Evolutionary conservation across 2,888 invertebrate species (phyloP), one percentile per base, ranked within the genome.

Genomic region (Cephus spinipes): DNA sequence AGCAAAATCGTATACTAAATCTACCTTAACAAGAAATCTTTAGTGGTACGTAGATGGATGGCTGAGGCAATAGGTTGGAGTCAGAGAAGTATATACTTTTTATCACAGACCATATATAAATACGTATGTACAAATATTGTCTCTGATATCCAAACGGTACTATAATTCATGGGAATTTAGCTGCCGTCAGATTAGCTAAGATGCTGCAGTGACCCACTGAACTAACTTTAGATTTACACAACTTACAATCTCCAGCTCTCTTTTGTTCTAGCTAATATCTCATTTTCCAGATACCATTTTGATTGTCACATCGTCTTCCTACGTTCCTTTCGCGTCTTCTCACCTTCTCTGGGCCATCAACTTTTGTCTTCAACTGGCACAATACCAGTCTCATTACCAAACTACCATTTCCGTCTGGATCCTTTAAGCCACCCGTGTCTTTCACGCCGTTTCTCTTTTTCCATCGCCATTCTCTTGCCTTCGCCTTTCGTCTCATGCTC

Each of bases 241-340:
- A 30, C 32, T 30, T 12, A 31, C 55, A 55, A 55, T 55, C 9
- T 74, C 23, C 71, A 68, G 75, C 30, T 23, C 30, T 23, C 78
- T 76, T 78, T 78, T 78, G 78, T 78, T 71, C 75, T 15, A 40
- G 32, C 78, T 71, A 34, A 78, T 76, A 78, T 9, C 73, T 78
- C 78, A 78, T 76, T 78, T 78, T 69, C 55, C 71, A 31, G 71
- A 69, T 31, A 32, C 9, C n/a, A 36, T 34, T 40, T 11, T 75
- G 78, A 15, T 35, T 68, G 77, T 33, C 32, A 34, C 74, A 23
- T n/a, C 69, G 35, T 68, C 69, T 12, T 23, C 34, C 33, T 4
- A 6, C 40, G 40, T 23, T 40, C 40, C 23, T 23, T 55, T 55
- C 55, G 55, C 6, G 9, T 55, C 23, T 55, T 55, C 76, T 73